phyloP scores from a whole-genome alignment of 2,888 invertebrate genomes.

The Scelioninae gen. 1 region DNA sequence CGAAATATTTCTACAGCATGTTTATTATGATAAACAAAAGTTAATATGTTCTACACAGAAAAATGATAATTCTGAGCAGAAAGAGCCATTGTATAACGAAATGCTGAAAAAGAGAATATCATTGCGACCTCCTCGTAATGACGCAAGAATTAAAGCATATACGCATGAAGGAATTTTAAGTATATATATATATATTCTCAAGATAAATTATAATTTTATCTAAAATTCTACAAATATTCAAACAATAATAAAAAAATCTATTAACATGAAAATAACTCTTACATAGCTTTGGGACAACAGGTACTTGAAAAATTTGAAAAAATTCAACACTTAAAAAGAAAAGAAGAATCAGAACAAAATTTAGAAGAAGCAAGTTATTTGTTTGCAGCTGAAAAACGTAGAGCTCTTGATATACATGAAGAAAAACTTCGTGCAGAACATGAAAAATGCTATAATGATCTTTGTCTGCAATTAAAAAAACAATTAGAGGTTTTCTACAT shows the following conservation, averaged over 20 bases:
- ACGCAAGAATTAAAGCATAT: constrained; percentile 72
- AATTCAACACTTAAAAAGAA: constrained; percentile 72
- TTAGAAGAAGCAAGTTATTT: constrained; percentile 72
- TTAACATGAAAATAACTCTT: not conserved
- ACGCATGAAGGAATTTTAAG: constrained; percentile 77
- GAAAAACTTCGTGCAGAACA: constrained; percentile 70
- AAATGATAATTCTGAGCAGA: constrained; percentile 68
- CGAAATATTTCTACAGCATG: constrained; percentile 73
- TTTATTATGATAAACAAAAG: constrained; percentile 71
- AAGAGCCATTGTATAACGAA: constrained; percentile 76
- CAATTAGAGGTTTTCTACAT: constrained; percentile 74
- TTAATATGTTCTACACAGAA: constrained; percentile 73
- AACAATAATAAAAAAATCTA: not conserved
- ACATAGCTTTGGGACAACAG: constrained; percentile 71
- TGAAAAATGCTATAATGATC: constrained; percentile 67
- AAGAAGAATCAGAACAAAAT: constrained; percentile 69
- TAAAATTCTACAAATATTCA: no score
- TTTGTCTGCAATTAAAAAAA: constrained; percentile 70
- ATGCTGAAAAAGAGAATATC: constrained; percentile 71
- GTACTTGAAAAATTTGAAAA: constrained; percentile 71
- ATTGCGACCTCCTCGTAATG: constrained; percentile 62
- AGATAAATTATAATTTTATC: constrained; percentile 23
- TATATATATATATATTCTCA: no score
- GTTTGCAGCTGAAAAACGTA: constrained; percentile 76
- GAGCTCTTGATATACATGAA: constrained; percentile 68